Conservation (phyloP, 2,113 vertebrate species). For the Spizaetus ornatus region DNA sequence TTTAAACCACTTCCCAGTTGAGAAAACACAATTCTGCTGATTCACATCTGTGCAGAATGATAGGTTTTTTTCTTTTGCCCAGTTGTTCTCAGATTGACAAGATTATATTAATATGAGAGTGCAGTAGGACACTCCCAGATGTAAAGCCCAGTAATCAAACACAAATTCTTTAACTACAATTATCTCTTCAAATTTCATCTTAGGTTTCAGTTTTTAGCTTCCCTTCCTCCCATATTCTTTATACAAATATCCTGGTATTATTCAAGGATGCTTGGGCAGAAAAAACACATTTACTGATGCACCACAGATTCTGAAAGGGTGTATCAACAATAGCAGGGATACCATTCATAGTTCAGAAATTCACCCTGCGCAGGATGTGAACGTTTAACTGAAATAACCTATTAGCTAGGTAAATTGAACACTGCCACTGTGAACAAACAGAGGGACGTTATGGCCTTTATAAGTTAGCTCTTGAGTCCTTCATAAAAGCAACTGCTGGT, state of each 20-base stretch:
- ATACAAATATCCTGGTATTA: background rate
- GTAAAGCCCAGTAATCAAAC: slow-evolving; percentile 31
- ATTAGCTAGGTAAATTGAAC: background rate
- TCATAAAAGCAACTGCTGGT: background rate
- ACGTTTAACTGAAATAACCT: background rate
- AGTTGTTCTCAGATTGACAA: background rate
- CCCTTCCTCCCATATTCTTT: background rate
- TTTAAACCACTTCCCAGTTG: slow-evolving; percentile 66
- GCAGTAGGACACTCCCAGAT: slow-evolving; percentile 10
- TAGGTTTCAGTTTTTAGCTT: slow-evolving; percentile 2
- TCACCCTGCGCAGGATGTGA: background rate
- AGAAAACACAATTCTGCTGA: slow-evolving; percentile 66
- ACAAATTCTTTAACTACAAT: slow-evolving; percentile 33
- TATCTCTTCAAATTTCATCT: slow-evolving; percentile 40
- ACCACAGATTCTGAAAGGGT: background rate
- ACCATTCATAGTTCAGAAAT: background rate
- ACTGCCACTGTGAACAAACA: background rate
- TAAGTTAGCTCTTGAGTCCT: background rate
- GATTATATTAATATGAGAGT: slow-evolving; percentile 18
- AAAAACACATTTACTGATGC: background rate
- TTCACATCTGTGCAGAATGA: slow-evolving; percentile 59
- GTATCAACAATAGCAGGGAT: background rate
- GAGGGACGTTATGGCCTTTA: accelerated
- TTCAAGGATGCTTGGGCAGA: background rate
- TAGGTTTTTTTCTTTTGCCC: slow-evolving; percentile 21